phyloP scores from a whole-genome alignment of 2,113 vertebrate genomes.

The Lichenostomus cassidix region DNA sequence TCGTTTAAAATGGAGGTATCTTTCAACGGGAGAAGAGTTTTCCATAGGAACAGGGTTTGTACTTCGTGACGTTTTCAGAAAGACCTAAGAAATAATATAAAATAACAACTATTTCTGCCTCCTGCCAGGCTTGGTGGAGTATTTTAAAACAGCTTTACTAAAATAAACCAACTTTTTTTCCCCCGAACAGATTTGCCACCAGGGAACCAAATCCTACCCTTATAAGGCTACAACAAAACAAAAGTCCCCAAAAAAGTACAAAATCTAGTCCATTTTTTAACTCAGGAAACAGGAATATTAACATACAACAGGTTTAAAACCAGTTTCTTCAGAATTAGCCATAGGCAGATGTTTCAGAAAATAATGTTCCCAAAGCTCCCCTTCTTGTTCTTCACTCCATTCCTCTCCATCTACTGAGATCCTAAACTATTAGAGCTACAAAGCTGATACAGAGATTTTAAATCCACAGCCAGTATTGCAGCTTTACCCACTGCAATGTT shows the following conservation, averaged over 20 bases:
- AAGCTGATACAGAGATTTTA: background rate
- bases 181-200: background rate
- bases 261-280: background rate
- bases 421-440: background rate
- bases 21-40: background rate
- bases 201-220: slow-evolving; percentile 20
- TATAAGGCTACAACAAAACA: slow-evolving; percentile 20
- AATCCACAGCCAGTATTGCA: background rate
- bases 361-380: background rate
- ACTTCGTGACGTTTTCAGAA: background rate
- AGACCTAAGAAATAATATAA: background rate
- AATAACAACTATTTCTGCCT: slow-evolving; percentile 4
- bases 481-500: background rate
- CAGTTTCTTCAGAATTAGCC: background rate
- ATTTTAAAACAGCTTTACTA: slow-evolving; percentile 21
- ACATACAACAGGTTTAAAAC: background rate
- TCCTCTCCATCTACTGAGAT: background rate
- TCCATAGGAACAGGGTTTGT: background rate
- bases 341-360: background rate
- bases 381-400: background rate
- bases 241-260: background rate
- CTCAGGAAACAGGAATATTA: background rate
- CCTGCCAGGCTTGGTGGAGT: background rate
- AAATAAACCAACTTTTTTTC: slow-evolving; percentile 14
- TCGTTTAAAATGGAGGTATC: background rate